phyloP scores from a whole-genome alignment of 2,113 vertebrate species.

The Heteronetta atricapilla region DNA sequence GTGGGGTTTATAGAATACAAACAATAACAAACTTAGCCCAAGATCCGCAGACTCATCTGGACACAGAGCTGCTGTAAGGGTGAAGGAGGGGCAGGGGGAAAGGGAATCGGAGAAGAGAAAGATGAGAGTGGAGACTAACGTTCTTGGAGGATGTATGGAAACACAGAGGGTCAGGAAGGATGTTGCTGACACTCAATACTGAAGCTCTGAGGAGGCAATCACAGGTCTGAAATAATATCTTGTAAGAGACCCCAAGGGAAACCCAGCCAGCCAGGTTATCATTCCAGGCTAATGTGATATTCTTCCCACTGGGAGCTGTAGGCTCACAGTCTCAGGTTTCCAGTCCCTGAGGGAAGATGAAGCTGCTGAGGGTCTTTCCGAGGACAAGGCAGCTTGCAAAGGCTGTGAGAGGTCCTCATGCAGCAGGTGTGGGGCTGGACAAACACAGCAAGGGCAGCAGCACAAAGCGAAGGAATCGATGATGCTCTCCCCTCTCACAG shows the following conservation, averaged over 20 bases:
- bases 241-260: background rate
- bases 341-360: background rate
- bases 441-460: background rate
- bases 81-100: background rate
- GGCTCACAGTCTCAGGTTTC: conserved; percentile 30
- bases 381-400: background rate
- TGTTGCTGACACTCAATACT: background rate
- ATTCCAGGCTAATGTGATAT: background rate
- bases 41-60: background rate
- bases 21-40: background rate
- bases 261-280: background rate
- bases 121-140: background rate
- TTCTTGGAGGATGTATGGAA: background rate
- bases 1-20: background rate
- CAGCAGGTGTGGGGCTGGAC: background rate
- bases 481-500: background rate
- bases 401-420: background rate
- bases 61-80: background rate
- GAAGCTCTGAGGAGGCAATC: background rate
- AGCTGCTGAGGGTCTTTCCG: background rate
- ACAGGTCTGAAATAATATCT: conserved; percentile 25
- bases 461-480: background rate
- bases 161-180: background rate
- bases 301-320: background rate
- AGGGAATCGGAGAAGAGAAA: background rate